Evolutionary conservation across 2,888 invertebrate genomes (phyloP).

Genomic region (Crocallis elinguaria): DNA sequence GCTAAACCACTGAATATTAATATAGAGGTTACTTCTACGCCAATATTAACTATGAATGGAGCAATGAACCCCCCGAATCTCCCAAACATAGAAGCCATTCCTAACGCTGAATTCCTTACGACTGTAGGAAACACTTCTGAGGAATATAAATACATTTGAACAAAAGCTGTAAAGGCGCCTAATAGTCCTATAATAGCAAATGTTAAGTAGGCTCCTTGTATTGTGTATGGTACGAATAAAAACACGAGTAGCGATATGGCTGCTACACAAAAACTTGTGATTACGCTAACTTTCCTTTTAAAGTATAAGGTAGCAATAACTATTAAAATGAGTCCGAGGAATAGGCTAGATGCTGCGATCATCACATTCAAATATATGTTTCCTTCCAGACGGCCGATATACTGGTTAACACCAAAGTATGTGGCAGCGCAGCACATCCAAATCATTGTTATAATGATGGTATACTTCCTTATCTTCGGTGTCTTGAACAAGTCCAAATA

Average conservation of each 20-base stretch:
- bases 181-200: conserved; percentile 90
- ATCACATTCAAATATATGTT: conserved; percentile 92
- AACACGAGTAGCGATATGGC: conserved; percentile 65
- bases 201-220: conserved; percentile 81
- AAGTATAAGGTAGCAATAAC: conserved; percentile 62
- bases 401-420: conserved; percentile 93
- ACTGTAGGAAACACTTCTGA: conserved; percentile 93
- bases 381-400: conserved; percentile 90
- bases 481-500: conserved; percentile 87
- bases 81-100: conserved; percentile 88
- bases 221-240: conserved; percentile 60
- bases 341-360: conserved; percentile 82
- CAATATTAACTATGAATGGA: conserved; percentile 87
- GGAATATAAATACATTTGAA: conserved; percentile 88
- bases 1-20: conserved; percentile 66
- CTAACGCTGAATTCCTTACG: conserved; percentile 91
- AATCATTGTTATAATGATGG: conserved; percentile 87
- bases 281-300: conserved; percentile 60
- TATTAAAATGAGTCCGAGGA: conserved; percentile 62
- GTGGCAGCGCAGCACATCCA: conserved; percentile 93
- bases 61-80: conserved; percentile 88
- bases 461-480: conserved; percentile 87
- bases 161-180: conserved; percentile 88
- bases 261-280: conserved; percentile 60
- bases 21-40: conserved; percentile 69